These are phyloP conservation scores for Ammodytes dubius DNA, from an alignment of 2,113 vertebrate genomes.

Conservation along the genomic window DNA sequence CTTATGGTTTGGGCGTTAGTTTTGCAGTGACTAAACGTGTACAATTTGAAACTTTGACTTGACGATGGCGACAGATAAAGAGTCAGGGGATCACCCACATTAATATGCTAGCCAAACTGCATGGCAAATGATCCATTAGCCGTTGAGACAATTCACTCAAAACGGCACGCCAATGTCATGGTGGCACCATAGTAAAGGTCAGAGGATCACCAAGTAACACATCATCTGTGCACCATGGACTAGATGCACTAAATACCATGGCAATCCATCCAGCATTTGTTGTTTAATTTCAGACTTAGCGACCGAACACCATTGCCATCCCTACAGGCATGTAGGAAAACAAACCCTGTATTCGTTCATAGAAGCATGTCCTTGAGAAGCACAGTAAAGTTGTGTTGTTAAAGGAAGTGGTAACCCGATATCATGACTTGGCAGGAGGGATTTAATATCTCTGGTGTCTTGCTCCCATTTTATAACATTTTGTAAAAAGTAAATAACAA, in stretches of 20 bases:
- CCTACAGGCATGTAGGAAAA: neutral
- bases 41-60: neutral
- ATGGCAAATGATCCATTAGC: no score
- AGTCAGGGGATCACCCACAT: neutral
- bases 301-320: neutral
- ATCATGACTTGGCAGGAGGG: neutral
- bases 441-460: neutral
- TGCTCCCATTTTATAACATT: neutral
- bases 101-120: no score
- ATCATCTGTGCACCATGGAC: neutral
- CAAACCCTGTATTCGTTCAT: neutral
- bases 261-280: neutral
- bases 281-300: neutral
- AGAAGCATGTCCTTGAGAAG: neutral
- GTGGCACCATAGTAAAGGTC: neutral
- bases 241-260: neutral
- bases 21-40: neutral
- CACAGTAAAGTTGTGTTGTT: neutral
- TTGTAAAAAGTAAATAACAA: neutral
- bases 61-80: neutral
- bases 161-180: neutral
- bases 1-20: neutral
- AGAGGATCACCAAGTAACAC: neutral
- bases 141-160: neutral
- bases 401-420: conserved; percentile 10